phyloP scores from a whole-genome alignment of 92 coral and sea anemone species.

The Zoanthus gigantus region DNA sequence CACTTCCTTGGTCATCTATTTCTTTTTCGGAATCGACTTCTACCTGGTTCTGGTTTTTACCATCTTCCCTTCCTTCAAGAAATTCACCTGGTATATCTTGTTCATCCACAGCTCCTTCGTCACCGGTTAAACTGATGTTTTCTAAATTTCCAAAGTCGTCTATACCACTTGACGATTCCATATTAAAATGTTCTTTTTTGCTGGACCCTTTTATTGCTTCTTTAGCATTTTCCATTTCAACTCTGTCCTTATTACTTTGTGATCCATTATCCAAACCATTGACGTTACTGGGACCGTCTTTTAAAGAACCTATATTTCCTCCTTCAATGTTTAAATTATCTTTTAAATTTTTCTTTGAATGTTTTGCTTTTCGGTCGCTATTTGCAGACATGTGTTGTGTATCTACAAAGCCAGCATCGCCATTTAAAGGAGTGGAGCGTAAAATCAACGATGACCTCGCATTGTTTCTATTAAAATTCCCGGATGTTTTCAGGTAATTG shows the following conservation, averaged over 20 bases:
- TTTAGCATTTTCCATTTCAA: neutral
- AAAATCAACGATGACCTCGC: neutral
- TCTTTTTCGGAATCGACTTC: neutral
- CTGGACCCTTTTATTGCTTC: neutral
- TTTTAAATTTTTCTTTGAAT: neutral
- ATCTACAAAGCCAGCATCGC: constrained; percentile 34
- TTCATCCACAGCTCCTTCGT: constrained; percentile 25
- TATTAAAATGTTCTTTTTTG: neutral
- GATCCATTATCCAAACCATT: neutral
- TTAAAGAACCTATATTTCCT: neutral
- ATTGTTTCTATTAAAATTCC: neutral
- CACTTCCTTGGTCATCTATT: constrained; percentile 8
- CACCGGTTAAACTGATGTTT: constrained; percentile 30
- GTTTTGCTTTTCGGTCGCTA: constrained; percentile 8
- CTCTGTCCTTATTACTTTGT: neutral
- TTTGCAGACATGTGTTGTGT: constrained; percentile 34
- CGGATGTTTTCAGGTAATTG: neutral
- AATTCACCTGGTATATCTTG: constrained; percentile 1
- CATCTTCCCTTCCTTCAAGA: neutral
- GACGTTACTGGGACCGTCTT: neutral
- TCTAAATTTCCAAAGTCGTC: neutral
- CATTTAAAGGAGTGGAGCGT: neutral
- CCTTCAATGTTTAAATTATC: neutral
- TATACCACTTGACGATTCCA: neutral
- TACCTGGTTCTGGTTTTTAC: neutral